These are phyloP conservation scores for Dioctria rufipes DNA, from an alignment of 2,888 invertebrate species.

Conservation along the genomic window DNA sequence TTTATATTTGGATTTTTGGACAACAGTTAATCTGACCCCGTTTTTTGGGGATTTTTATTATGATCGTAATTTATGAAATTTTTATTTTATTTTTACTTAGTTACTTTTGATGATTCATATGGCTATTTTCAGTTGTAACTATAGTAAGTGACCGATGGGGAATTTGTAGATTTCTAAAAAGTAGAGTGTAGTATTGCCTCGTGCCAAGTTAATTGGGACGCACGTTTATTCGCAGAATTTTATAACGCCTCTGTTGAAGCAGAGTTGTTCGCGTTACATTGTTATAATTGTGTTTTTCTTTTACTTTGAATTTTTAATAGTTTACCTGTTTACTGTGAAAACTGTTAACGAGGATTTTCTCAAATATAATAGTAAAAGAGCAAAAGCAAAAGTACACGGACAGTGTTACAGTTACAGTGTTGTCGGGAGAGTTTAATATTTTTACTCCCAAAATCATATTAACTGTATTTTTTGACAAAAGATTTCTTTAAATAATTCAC, in stretches of 20 bases:
- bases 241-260: conserved; percentile 2
- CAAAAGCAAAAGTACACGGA: too few species aligned
- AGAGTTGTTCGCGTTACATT: not conserved
- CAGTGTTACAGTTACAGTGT: too few species aligned
- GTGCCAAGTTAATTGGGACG: conserved; percentile 39
- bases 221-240: conserved; percentile 38
- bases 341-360: too few species aligned
- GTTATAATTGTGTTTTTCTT: not conserved
- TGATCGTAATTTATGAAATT: not conserved
- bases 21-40: conserved; percentile 15
- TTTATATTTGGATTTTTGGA: conserved; percentile 21
- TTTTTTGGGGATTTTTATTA: conserved; percentile 10
- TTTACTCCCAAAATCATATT: too few species aligned
- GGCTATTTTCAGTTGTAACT: not conserved
- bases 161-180: conserved; percentile 22
- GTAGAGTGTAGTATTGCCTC: conserved; percentile 12
- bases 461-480: too few species aligned
- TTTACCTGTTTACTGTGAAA: too few species aligned
- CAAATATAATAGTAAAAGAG: too few species aligned
- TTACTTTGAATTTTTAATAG: not conserved
- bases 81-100: not conserved
- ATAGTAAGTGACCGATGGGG: conserved; percentile 6
- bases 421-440: too few species aligned
- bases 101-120: not conserved
- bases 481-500: too few species aligned